A percentile compares a stretch with the other conserved stretches of the same genome.
Conservation (phyloP, 2,888 invertebrate genomes). For the Agriopis marginaria region DNA sequence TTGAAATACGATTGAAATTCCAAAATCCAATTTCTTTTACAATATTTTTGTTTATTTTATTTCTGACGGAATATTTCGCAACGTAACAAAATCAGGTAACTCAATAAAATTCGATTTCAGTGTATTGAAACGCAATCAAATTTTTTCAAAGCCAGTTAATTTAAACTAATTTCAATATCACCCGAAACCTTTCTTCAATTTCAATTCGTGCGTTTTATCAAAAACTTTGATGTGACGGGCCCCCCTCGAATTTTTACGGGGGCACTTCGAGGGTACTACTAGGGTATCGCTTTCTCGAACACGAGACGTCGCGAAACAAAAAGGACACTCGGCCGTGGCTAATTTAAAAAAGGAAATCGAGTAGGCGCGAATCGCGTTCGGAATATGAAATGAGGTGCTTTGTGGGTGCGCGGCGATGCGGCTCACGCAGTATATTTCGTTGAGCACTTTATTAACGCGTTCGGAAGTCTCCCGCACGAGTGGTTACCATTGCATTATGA, state of each 20-base stretch:
- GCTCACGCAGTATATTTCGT: slow-evolving; percentile 65
- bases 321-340: slow-evolving; percentile 82
- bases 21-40: too few relatives aligned
- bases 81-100: too few relatives aligned
- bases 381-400: slow-evolving; percentile 77
- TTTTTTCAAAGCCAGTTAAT: slow-evolving; percentile 23
- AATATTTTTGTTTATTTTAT: too few relatives aligned
- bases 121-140: slow-evolving; percentile 2
- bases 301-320: slow-evolving; percentile 74
- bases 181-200: slow-evolving; percentile 51
- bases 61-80: too few relatives aligned
- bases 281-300: slow-evolving; percentile 63
- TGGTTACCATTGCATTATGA: slow-evolving; percentile 52
- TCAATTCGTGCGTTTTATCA: slow-evolving; percentile 60
- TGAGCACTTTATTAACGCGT: slow-evolving; percentile 77
- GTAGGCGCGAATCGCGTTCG: slow-evolving; percentile 67
- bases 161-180: slow-evolving; percentile 43
- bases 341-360: slow-evolving; percentile 85
- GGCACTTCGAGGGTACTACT: slow-evolving; percentile 34
- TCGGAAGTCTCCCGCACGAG: slow-evolving; percentile 58
- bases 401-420: slow-evolving; percentile 83
- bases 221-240: slow-evolving; percentile 64
- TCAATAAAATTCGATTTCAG: slow-evolving; percentile 1
- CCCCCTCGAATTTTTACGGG: slow-evolving; percentile 52
- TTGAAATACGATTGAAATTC: too few relatives aligned